Evolutionary conservation across 2,797 vertebrate species (phyloP), one percentile per base, ranked within the genome.

Genomic region (Notoglanidium macrostoma): DNA sequence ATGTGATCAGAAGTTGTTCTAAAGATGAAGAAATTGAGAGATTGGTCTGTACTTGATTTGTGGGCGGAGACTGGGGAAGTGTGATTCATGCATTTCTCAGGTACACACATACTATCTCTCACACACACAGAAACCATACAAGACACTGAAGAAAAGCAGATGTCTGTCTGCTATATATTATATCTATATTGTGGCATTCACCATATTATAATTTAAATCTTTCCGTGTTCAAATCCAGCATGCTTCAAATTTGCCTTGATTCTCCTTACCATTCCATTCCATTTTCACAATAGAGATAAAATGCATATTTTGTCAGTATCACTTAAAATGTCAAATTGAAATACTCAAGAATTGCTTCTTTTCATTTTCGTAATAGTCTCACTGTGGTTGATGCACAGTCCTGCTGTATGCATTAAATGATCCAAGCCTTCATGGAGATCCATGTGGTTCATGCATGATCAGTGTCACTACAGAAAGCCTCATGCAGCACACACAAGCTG

Each of bases 401-500:
- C 79, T 65, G 46, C 40, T 67, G 29, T 11, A 40, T 6, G 54
- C 59, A 46, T 46, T 81, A 65, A 46, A 49, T 63, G 40, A 26
- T 49, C 29, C 32, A 57, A 46, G 32, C 61, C 26, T 68, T 78
- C 32, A 26, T 49, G 40, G 72, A 54, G 79, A 87, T 63, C 80
- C 59, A n/a, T 26, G 14, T 67, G 55, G 73, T 78, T 79, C 77
- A 70, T 68, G 32, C 73, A 17, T 79, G 82, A 70, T 87, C 51
- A 78, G 86, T 26, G 40, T 7, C 26, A 21, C 54, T 79, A 70
- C 63, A 57, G 35, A 57, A 35, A 61, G 73, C 29, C 61, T 55
- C 49, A n/a, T 14, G 80, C 70, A 44, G 78, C 86, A 61, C 81
- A 57, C 73, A 15, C 81, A 68, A 51, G 73, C 35, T 40, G n/a